phyloP scores from a whole-genome alignment of 2,888 invertebrate genomes.

The Coelinius sp. region DNA sequence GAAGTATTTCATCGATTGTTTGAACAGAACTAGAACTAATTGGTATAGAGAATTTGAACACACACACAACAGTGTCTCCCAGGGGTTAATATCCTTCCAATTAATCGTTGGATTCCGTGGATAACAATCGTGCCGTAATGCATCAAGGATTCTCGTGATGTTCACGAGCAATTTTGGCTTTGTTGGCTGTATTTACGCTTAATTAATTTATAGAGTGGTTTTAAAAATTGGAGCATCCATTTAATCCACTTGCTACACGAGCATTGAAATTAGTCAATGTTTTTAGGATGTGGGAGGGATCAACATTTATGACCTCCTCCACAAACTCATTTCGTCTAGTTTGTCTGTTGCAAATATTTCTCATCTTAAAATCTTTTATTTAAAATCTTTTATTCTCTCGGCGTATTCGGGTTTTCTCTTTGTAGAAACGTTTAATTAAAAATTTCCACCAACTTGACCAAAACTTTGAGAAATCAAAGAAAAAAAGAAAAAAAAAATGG shows the following conservation, averaged over 20 bases:
- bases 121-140: conserved; percentile 45
- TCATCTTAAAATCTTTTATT: too few relatives aligned
- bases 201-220: not conserved
- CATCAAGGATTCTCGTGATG: conserved; percentile 31
- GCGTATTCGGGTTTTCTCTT: too few relatives aligned
- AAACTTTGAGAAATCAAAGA: too few relatives aligned
- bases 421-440: not conserved
- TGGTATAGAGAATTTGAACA: not conserved
- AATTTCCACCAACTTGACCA: not conserved
- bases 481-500: too few relatives aligned
- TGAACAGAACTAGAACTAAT: not conserved
- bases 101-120: conserved; percentile 45
- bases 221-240: not conserved
- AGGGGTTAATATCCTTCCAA: conserved; percentile 48
- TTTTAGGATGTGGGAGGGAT: not conserved
- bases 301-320: too few relatives aligned
- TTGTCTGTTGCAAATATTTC: too few relatives aligned
- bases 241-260: not conserved
- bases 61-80: conserved; percentile 32
- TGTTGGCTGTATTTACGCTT: not conserved
- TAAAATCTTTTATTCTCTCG: too few relatives aligned
- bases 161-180: not conserved
- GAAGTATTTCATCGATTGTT: too few relatives aligned
- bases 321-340: too few relatives aligned
- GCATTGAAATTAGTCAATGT: not conserved